phyloP scores from a whole-genome alignment of 2,113 vertebrate species.

The Riparia riparia region DNA sequence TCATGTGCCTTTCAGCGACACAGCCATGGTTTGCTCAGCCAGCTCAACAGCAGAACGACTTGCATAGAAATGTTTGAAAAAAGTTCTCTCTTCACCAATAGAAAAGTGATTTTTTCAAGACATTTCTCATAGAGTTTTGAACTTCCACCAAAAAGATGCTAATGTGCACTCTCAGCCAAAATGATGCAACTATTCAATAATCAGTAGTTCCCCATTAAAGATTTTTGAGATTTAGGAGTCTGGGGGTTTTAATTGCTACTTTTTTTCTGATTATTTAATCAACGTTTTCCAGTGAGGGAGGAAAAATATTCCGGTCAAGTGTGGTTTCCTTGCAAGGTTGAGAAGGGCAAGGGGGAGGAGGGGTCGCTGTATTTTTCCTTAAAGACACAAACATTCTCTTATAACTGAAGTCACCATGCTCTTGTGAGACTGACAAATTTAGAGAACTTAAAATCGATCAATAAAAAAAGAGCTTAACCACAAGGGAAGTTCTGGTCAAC shows the following conservation, averaged over 20 bases:
- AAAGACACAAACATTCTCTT: slow-evolving; percentile 61
- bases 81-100: background rate
- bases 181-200: background rate
- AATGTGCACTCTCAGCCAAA: background rate
- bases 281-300: slow-evolving; percentile 7
- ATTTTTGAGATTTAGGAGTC: background rate
- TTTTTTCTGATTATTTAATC: slow-evolving; percentile 26
- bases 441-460: slow-evolving; percentile 60
- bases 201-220: background rate
- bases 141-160: background rate
- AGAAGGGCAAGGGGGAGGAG: slow-evolving; percentile 39
- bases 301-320: slow-evolving; percentile 1
- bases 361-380: slow-evolving; percentile 52
- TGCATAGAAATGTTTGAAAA: background rate
- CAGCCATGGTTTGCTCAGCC: background rate
- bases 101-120: background rate
- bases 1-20: background rate
- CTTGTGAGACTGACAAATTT: slow-evolving; percentile 53
- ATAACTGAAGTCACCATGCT: background rate
- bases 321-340: slow-evolving; percentile 14
- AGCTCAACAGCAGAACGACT: background rate
- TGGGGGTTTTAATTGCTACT: background rate
- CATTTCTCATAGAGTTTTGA: background rate
- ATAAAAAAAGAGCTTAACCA: slow-evolving; percentile 58
- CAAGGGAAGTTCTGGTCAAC: slow-evolving; percentile 57